A percentile compares a stretch with the other conserved stretches of the same genome.
Evolutionary conservation across 2,113 vertebrate genomes (phyloP).

Genomic region (Protomyctophum bolini): DNA sequence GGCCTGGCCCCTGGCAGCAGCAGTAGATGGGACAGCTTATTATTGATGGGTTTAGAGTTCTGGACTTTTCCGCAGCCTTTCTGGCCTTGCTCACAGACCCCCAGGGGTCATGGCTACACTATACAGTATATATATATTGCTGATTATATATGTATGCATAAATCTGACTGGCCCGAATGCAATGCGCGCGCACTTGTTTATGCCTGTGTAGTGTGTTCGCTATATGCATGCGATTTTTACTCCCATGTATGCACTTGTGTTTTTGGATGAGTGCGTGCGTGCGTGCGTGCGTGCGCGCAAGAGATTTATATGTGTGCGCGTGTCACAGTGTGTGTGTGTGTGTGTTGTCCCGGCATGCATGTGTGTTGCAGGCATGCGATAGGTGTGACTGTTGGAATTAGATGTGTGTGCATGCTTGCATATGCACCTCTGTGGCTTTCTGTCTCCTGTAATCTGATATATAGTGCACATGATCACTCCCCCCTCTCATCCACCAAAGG

Average conservation of each 20-base stretch:
- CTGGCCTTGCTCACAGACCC: conserved; percentile 65
- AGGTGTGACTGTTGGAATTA: neutral
- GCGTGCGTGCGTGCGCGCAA: neutral
- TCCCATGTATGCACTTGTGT: neutral
- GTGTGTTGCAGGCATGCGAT: neutral
- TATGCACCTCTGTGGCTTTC: conserved; percentile 7
- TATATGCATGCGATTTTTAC: neutral
- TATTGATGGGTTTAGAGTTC: conserved; percentile 64
- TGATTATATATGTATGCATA: conserved; percentile 70
- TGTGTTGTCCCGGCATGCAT: no score
- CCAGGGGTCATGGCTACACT: conserved; percentile 65
- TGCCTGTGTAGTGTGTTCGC: neutral
- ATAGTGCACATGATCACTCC: neutral
- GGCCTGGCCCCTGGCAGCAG: conserved; percentile 8
- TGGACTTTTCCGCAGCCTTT: conserved; percentile 46
- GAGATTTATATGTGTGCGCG: neutral
- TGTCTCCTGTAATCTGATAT: conserved; percentile 1
- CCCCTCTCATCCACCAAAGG: neutral
- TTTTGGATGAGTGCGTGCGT: neutral
- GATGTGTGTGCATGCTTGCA: neutral
- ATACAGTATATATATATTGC: conserved; percentile 20
- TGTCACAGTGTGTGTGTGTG: conserved; percentile 8
- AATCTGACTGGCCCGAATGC: conserved; percentile 57
- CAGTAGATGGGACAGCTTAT: conserved; percentile 47
- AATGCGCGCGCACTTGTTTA: neutral